Evolutionary conservation across 2,888 invertebrate species (phyloP).

Genomic region (Watsonalla binaria): DNA sequence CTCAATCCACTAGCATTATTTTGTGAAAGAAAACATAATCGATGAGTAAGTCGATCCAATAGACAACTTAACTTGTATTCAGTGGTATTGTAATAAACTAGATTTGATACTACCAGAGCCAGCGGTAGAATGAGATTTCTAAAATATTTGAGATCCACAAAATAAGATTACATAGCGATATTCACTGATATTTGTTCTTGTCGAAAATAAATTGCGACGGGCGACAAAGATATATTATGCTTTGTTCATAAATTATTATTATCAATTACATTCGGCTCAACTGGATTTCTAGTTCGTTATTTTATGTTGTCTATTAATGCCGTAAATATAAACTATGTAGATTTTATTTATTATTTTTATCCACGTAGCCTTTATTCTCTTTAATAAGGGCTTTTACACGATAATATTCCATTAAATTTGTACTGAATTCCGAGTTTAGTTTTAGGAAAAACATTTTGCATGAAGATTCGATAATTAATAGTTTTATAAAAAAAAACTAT

Average conservation of each 20-base stretch:
- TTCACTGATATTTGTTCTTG: constrained; percentile 66
- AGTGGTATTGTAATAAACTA: not conserved
- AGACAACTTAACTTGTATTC: not conserved
- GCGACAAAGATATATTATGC: constrained; percentile 64
- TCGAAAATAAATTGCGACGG: constrained; percentile 53
- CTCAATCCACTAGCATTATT: no score
- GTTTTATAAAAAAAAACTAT: no score
- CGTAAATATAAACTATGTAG: constrained; percentile 16
- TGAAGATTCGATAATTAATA: no score
- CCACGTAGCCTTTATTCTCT: no score
- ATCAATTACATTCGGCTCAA: constrained; percentile 60
- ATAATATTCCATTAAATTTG: no score
- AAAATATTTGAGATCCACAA: constrained; percentile 36
- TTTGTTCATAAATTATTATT: constrained; percentile 67
- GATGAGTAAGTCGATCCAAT: no score
- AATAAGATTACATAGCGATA: constrained; percentile 43
- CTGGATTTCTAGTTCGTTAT: constrained; percentile 43
- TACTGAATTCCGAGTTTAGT: no score
- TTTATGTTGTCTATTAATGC: constrained; percentile 39
- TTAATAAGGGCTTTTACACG: no score
- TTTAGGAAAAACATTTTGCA: no score
- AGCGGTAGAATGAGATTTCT: constrained; percentile 15
- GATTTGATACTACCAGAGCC: constrained; percentile 5
- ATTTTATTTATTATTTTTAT: constrained; percentile 11
- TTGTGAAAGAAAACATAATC: no score